A percentile compares a stretch with the other conserved stretches of the same genome.
These are phyloP conservation scores for Andricus grossulariae DNA, from an alignment of 1,140 invertebrate genomes.

Conservation along the genomic window DNA sequence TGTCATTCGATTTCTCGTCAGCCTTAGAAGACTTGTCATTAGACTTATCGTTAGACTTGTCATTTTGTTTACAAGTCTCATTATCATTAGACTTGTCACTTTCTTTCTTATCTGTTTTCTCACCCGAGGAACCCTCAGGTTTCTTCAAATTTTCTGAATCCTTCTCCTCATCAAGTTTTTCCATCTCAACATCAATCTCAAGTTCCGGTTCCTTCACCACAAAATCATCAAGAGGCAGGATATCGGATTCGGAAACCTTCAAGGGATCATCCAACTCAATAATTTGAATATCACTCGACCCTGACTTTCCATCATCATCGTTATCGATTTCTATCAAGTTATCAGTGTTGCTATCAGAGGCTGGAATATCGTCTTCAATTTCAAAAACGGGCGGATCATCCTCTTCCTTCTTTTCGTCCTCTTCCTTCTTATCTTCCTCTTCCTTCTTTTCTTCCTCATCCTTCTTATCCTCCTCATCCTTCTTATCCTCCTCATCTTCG, in stretches of 20 bases:
- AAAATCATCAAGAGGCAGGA: constrained; percentile 38
- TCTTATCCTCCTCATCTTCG: constrained; percentile 28
- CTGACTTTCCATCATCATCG: constrained; percentile 67
- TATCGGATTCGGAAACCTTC: constrained; percentile 59
- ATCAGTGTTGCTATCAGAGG: constrained; percentile 45
- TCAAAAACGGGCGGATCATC: constrained; percentile 41
- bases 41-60: constrained; percentile 46
- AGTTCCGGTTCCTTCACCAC: constrained; percentile 14
- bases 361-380: constrained; percentile 52
- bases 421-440: constrained; percentile 40
- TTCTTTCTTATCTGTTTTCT: constrained; percentile 33
- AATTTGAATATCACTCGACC: constrained; percentile 66
- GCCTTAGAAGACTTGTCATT: constrained; percentile 52
- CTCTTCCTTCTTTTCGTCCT: constrained; percentile 50
- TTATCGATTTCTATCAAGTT: constrained; percentile 57
- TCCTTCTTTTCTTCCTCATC: constrained; percentile 52
- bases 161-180: constrained; percentile 41
- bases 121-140: not conserved
- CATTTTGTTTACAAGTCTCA: constrained; percentile 52
- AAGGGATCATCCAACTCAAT: constrained; percentile 69
- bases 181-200: constrained; percentile 28
- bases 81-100: constrained; percentile 57
- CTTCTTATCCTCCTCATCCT: constrained; percentile 54
- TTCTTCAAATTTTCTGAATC: constrained; percentile 33
- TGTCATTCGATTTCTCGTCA: constrained; percentile 67